Percentiles rank a stretch among this genome's conserved stretches.
phyloP scores from a whole-genome alignment of 2,113 vertebrate species.

The Xenotilapia caudafasciata region DNA sequence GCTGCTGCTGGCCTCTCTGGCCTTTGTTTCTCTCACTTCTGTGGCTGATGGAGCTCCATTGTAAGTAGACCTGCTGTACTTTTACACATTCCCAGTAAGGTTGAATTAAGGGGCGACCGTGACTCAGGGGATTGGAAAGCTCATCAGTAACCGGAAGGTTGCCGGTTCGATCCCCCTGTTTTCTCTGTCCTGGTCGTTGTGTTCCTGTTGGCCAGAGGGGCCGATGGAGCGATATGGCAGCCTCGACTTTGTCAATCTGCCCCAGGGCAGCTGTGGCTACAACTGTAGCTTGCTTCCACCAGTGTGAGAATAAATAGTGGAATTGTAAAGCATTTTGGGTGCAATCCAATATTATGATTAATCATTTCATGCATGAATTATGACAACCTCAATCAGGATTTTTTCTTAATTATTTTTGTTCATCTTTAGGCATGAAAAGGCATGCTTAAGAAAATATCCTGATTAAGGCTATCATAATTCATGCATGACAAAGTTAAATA shows the following conservation, averaged over 20 bases:
- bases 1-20: slow-evolving; percentile 46
- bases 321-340: neutral
- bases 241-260: fast-evolving
- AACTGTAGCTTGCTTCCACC: neutral
- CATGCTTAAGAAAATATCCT: too few species aligned
- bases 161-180: neutral
- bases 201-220: neutral
- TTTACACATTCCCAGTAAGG: neutral
- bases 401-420: too few species aligned
- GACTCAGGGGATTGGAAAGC: neutral
- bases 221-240: neutral
- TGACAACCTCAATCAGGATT: too few species aligned
- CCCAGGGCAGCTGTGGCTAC: neutral
- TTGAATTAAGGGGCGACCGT: too few species aligned
- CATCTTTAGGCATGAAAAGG: too few species aligned
- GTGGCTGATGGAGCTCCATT: slow-evolving; percentile 6
- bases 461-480: too few species aligned
- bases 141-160: neutral
- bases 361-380: neutral
- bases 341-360: neutral
- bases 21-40: slow-evolving; percentile 2
- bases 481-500: too few species aligned
- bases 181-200: neutral
- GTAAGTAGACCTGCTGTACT: slow-evolving; percentile 23
- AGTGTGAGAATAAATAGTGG: neutral